Base-by-base conservation (phyloP, 2,797 vertebrate species). In the Momotus momota region DNA sequence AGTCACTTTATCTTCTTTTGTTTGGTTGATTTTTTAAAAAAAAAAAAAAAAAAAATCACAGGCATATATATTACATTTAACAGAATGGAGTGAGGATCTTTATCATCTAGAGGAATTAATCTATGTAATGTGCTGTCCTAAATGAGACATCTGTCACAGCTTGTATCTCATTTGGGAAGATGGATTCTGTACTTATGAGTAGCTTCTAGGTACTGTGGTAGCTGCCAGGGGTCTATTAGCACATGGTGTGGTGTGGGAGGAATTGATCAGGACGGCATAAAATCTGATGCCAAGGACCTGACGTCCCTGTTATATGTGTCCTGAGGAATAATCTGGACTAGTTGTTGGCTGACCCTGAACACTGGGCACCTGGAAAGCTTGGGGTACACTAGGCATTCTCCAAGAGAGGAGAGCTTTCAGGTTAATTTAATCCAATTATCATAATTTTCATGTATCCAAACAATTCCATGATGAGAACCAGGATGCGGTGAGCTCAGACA, bases 41-140 rank as follows among this genome's bases (percentile, higher is more conserved):
- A 35, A 35, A 35, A 35, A 35, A 35, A 35, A 35, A 35, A 35
- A 35, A 0, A 27, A 85, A 75, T 67, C 83, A 60, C 38, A 74
- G 73, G 58, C 69, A 57, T n/a, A 84, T 54, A 75, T 86, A 93
- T 90, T 81, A 58, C 23, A 81, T 83, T 88, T 85, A 94, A 88
- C 55, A 79, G 70, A 81, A 93, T 27, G 18, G 75, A 83, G 33
- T 65, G n/a, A 88, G 40, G 43, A 69, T 75, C 85, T 86, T 90
- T 83, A 81, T 55, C 48, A 83, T 78, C 80, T 45, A 67, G 51
- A 58, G 29, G 19, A 91, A 95, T 90, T 93, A 81, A 91, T 90
- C 91, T 93, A 57, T 75, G 65, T 81, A 93, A 95, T 93, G 51
- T 58, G 49, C 65, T 95, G 72, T 90, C 77, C 70, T 79, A 92